Evolutionary conservation across 2,888 invertebrate species (phyloP), one percentile per base, ranked within the genome.

Genomic region (Colletes collaris): DNA sequence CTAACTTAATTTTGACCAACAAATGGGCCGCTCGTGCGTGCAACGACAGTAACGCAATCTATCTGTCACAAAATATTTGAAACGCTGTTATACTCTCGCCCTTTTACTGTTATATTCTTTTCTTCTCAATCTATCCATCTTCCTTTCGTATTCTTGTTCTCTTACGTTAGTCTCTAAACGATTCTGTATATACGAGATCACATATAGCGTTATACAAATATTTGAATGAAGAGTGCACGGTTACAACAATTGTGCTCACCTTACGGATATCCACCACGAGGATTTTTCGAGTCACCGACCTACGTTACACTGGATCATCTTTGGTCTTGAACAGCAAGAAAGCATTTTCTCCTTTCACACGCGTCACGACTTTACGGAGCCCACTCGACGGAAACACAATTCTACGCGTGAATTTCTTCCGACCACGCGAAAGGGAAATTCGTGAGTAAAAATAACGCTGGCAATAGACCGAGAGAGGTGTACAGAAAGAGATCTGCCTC

Each of bases 401-500:
- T 69, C 58, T 46, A 10, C 53, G 13, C 16, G 44, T 52, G 60
- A 60, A 65, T 65, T 64, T 55, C 53, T 59, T 13, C 3, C n/a
- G 3, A 37, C 5, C 8, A n/a, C 53, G 44, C 50, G 60, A 65
- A 65, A 63, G 35, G 40, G 69, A 69, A 69, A 65, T 69, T 60
- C n/a, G 16, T 50, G 44, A 27, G 40, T 46, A 64, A 55, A 78
- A 78, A 76, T 77, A 78, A 68, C 68, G 63, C 37, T 37, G 40
- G 50, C 4, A 13, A 56, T 19, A 40, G 13, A 53, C 27, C 40
- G 64, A 58, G 55, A 63, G 49, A 63, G 49, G 35, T 50, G 8
- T 35, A 74, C 56, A 52, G 50, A 58, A 65, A 16, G 69, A 76
- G 78, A 78, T 50, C 77, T 69, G 64, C 60, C 78, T 78, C 77